phyloP scores from a whole-genome alignment of 2,797 vertebrate genomes.

The Centropyge bicolor region DNA sequence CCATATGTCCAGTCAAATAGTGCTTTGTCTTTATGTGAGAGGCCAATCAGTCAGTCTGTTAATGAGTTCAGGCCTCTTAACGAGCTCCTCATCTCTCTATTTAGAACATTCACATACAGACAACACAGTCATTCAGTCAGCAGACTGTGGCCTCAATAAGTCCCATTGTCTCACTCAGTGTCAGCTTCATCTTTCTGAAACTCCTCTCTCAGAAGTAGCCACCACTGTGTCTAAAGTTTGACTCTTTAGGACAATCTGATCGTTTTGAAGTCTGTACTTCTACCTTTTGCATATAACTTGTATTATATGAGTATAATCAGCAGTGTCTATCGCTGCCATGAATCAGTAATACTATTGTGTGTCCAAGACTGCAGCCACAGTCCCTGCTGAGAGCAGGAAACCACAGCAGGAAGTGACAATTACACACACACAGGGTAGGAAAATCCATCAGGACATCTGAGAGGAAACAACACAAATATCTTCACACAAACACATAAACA shows the following conservation, averaged over 20 bases:
- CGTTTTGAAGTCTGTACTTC: neutral
- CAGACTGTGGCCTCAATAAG: slow-evolving; percentile 46
- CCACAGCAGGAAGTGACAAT: slow-evolving; percentile 65
- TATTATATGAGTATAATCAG: slow-evolving; percentile 15
- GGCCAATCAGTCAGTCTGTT: slow-evolving; percentile 52
- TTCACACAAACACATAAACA: slow-evolving; percentile 50
- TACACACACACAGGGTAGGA: slow-evolving; percentile 46
- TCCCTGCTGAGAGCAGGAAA: slow-evolving; percentile 65
- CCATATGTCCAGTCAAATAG: slow-evolving; percentile 62
- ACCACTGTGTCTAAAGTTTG: neutral
- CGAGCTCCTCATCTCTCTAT: slow-evolving; percentile 64
- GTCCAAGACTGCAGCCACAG: slow-evolving; percentile 11
- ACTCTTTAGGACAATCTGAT: neutral
- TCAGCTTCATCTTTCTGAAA: slow-evolving; percentile 28
- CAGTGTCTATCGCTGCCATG: slow-evolving; percentile 30
- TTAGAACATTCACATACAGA: slow-evolving; percentile 37
- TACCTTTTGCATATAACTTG: neutral
- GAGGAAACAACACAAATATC: slow-evolving; percentile 64
- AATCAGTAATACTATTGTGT: slow-evolving; percentile 55
- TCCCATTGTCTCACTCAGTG: slow-evolving; percentile 45
- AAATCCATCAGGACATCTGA: slow-evolving; percentile 58
- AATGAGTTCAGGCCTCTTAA: slow-evolving; percentile 64
- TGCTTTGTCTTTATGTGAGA: slow-evolving; percentile 69
- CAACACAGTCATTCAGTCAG: slow-evolving; percentile 36
- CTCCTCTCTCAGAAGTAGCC: neutral